Conservation (phyloP, 2,797 vertebrate species). For the Cossypha niveicapilla region DNA sequence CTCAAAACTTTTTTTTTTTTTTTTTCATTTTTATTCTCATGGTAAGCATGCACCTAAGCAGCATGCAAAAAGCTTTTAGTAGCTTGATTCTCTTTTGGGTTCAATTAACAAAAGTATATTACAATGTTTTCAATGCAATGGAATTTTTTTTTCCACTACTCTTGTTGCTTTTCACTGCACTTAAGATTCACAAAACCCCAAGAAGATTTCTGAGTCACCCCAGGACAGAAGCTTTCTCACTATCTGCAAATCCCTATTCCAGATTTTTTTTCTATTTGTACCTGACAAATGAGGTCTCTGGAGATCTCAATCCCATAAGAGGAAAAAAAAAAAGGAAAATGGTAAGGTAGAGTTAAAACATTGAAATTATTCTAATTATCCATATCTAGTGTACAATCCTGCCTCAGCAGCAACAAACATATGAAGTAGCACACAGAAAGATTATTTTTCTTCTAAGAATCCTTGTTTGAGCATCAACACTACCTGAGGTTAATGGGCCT, state of each 20-base stretch:
- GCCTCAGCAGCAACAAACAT: neutral
- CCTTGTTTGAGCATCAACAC: neutral
- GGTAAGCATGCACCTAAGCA: neutral
- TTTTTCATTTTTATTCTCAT: neutral
- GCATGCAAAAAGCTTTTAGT: neutral
- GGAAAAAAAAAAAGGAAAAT: neutral
- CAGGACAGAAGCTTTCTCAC: neutral
- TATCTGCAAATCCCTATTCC: neutral
- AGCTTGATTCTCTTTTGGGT: neutral
- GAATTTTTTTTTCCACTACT: neutral
- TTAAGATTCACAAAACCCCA: neutral
- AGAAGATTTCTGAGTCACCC: neutral
- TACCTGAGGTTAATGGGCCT: neutral
- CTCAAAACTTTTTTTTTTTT: neutral
- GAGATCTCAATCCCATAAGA: neutral
- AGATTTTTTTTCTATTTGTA: neutral
- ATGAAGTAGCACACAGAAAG: rapidly evolving
- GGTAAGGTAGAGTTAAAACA: neutral
- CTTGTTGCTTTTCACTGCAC: neutral
- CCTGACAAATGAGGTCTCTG: neutral
- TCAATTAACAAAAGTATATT: neutral
- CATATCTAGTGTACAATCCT: neutral
- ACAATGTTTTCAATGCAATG: neutral
- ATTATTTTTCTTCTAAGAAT: neutral
- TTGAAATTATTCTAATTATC: neutral